Conservation (phyloP, 2,888 invertebrate species). For the Coenonympha arcania region DNA sequence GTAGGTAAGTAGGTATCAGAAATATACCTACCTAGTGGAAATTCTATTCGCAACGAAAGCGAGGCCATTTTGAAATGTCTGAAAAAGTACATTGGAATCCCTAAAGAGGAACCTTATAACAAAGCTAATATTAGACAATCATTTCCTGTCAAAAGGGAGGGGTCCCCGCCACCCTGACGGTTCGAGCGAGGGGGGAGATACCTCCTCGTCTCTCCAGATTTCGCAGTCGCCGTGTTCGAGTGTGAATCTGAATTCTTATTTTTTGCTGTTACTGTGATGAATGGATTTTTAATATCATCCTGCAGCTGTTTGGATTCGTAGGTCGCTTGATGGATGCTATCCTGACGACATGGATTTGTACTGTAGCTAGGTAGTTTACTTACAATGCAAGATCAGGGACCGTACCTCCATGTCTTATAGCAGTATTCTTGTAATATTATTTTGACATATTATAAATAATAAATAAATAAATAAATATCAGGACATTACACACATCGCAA, state of each 20-base stretch:
- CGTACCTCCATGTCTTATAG: too few species aligned
- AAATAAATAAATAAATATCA: too few species aligned
- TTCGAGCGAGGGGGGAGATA: slow-evolving; percentile 48
- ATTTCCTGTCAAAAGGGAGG: slow-evolving; percentile 73
- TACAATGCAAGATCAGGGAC: background rate
- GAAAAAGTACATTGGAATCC: slow-evolving; percentile 42
- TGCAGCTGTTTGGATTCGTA: slow-evolving; percentile 52
- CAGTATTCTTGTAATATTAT: too few species aligned
- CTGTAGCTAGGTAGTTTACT: too few species aligned
- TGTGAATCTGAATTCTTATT: slow-evolving; percentile 69
- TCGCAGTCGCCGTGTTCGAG: slow-evolving; percentile 62
- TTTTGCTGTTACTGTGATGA: slow-evolving; percentile 61
- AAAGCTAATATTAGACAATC: slow-evolving; percentile 74
- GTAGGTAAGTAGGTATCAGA: too few species aligned
- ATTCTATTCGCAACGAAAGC: slow-evolving; percentile 11
- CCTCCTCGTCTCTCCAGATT: slow-evolving; percentile 68
- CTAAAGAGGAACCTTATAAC: slow-evolving; percentile 70
- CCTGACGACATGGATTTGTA: slow-evolving; percentile 20
- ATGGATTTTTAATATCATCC: slow-evolving; percentile 70
- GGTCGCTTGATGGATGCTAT: slow-evolving; percentile 47
- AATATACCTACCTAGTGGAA: too few species aligned
- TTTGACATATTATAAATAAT: too few species aligned
- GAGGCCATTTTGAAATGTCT: slow-evolving; percentile 23
- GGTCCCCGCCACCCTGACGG: slow-evolving; percentile 42
- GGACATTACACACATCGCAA: too few species aligned